Evolutionary conservation across 2,113 vertebrate genomes (phyloP).

Genomic region (Donacobius atricapilla): DNA sequence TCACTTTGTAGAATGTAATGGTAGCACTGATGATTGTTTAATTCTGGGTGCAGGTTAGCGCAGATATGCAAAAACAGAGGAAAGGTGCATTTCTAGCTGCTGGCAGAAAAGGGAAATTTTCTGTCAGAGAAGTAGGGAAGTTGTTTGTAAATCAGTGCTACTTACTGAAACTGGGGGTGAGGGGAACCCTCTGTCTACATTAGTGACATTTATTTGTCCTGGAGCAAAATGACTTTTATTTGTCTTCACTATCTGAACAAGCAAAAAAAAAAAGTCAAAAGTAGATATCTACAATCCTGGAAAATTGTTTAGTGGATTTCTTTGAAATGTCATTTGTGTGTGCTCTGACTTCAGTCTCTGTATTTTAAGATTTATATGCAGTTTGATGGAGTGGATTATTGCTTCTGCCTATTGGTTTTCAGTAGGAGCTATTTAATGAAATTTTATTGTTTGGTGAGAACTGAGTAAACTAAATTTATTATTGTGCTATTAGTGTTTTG

Average conservation of each 20-base stretch:
- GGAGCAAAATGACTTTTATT: background rate
- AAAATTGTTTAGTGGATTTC: background rate
- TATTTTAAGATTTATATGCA: background rate
- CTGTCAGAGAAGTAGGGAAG: background rate
- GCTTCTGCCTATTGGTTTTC: background rate
- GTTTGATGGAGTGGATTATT: background rate
- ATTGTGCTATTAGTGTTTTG: background rate
- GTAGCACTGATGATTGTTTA: background rate
- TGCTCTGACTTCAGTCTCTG: background rate
- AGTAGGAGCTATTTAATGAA: background rate
- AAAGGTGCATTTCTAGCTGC: background rate
- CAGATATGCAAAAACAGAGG: background rate
- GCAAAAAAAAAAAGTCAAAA: background rate
- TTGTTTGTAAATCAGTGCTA: background rate
- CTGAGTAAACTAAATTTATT: background rate
- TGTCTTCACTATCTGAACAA: background rate
- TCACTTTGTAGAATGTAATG: background rate
- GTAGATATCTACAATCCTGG: background rate
- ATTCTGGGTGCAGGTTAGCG: background rate
- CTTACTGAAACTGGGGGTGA: accelerated
- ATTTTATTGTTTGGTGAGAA: background rate
- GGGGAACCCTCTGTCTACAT: accelerated
- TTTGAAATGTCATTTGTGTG: background rate
- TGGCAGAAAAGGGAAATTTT: background rate
- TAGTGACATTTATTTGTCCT: background rate